Conservation (phyloP, 2,113 vertebrate genomes). For the Amblyornis subalaris region DNA sequence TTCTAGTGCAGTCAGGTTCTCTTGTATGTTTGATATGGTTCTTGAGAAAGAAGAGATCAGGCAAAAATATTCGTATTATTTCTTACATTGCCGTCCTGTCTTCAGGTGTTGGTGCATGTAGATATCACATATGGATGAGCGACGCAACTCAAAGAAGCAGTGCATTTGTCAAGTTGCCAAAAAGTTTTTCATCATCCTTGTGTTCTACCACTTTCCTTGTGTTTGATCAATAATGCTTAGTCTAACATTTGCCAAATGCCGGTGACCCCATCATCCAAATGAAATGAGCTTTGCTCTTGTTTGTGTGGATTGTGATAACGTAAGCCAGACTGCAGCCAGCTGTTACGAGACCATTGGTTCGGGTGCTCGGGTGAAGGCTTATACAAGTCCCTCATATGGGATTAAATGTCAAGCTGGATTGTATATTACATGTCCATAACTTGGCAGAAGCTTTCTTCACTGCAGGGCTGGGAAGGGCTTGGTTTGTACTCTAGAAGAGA, state of each 20-base stretch:
- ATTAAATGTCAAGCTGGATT: neutral
- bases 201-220: neutral
- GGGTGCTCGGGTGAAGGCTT: fast-evolving
- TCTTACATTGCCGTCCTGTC: neutral
- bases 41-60: neutral
- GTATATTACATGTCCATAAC: neutral
- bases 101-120: neutral
- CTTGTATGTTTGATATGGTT: neutral
- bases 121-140: neutral
- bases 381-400: fast-evolving
- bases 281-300: neutral
- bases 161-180: neutral
- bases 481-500: neutral
- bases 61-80: neutral
- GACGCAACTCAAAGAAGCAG: neutral
- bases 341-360: neutral
- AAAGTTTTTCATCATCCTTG: neutral
- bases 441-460: neutral
- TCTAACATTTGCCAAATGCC: neutral
- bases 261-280: neutral
- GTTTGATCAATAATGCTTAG: neutral
- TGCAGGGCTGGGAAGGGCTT: neutral
- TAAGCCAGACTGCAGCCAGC: neutral
- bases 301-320: neutral
- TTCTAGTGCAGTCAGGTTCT: neutral